Percentiles rank a stretch among this genome's conserved stretches.
These are phyloP conservation scores for Adelges cooleyi DNA, from an alignment of 1,140 invertebrate genomes.

Conservation along the genomic window DNA sequence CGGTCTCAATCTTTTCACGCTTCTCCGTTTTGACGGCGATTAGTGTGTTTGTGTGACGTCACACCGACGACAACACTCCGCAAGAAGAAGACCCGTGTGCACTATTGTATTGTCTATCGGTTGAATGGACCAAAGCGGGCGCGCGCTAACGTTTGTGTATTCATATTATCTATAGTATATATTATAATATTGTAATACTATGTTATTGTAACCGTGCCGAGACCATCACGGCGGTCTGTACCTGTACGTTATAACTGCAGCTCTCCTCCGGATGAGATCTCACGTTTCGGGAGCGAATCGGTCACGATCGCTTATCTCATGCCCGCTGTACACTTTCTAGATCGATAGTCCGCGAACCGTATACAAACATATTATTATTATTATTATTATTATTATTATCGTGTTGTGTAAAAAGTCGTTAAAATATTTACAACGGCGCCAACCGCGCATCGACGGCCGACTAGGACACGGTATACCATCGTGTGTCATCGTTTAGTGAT, in stretches of 20 bases:
- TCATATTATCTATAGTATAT: neutral
- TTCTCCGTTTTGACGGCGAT: neutral
- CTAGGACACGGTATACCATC: no score
- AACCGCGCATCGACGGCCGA: no score
- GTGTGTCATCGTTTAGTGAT: no score
- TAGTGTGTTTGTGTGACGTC: neutral
- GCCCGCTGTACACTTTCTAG: no score
- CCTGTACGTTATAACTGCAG: no score
- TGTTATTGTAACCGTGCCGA: neutral
- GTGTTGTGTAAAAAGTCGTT: no score
- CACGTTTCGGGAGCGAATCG: constrained; percentile 27
- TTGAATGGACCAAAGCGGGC: neutral
- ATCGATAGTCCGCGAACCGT: no score
- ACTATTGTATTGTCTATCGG: constrained; percentile 1
- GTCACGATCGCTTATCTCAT: constrained; percentile 10
- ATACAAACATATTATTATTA: no score
- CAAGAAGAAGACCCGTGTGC: neutral
- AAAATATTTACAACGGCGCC: no score
- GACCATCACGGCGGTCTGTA: constrained; percentile 12
- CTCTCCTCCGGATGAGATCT: neutral
- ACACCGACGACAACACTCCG: neutral
- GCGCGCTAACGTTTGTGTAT: neutral
- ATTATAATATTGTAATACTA: neutral
- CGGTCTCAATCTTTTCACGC: constrained; percentile 18
- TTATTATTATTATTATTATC: no score